Percentiles rank a stretch among this genome's conserved stretches.
These are phyloP conservation scores for Drepana arcuata DNA, from an alignment of 1,140 invertebrate species.

Conservation along the genomic window DNA sequence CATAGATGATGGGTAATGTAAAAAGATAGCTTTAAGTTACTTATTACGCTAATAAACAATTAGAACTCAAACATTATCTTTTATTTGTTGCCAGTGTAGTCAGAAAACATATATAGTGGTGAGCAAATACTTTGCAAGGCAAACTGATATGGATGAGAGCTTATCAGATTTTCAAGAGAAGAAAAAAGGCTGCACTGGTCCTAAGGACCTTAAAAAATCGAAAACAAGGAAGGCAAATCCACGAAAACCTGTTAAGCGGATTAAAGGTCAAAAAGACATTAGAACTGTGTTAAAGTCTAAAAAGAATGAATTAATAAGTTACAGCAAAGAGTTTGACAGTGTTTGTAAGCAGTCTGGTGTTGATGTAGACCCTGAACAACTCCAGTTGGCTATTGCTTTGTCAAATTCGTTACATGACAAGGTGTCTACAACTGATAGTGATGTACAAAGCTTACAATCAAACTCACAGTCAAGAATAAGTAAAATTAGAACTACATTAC, in stretches of 20 bases:
- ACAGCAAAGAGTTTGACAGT: constrained; percentile 52
- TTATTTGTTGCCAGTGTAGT: constrained; percentile 37
- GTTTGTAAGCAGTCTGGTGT: constrained; percentile 50
- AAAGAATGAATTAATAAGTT: constrained; percentile 46
- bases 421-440: background rate
- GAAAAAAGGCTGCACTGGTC: constrained; percentile 28
- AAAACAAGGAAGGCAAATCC: constrained; percentile 21
- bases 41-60: constrained; percentile 16
- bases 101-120: constrained; percentile 17
- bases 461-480: constrained; percentile 34
- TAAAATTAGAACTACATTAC: constrained; percentile 47
- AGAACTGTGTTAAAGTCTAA: constrained; percentile 38
- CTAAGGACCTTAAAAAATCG: constrained; percentile 19
- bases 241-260: constrained; percentile 19
- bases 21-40: constrained; percentile 1
- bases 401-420: constrained; percentile 66
- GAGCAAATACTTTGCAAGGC: constrained; percentile 45
- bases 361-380: constrained; percentile 71
- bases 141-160: constrained; percentile 52
- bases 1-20: constrained; percentile 21
- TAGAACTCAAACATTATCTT: constrained; percentile 20
- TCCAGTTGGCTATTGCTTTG: constrained; percentile 72
- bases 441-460: constrained; percentile 12
- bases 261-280: constrained; percentile 55
- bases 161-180: constrained; percentile 41